Base-by-base conservation (phyloP, 2,797 vertebrate species). In the Mus minutoides region DNA sequence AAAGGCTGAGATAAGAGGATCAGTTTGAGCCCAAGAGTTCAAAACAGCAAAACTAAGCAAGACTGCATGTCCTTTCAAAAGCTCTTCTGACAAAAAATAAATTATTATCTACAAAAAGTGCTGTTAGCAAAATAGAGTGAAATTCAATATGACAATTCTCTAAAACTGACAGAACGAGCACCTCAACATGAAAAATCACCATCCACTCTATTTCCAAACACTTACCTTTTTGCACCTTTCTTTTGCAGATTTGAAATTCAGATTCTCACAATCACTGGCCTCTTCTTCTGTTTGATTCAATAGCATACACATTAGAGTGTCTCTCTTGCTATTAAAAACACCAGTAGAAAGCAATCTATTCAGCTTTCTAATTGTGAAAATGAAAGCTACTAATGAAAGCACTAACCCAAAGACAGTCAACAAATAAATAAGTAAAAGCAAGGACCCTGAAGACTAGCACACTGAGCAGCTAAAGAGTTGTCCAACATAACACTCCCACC, bases 231-330 rank as follows among this genome's bases (percentile, higher is more conserved):
- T 83, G 91, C 80, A 96, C 95, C 94, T 97, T 97, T 95, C 96
- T 98, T 97, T 98, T 97, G 97, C 97, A 98, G 97, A 98, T 98
- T 94, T 98, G 97, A 98, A 98, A 97, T 98, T 97, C 97, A 98
- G 97, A 98, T 97, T 96, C 97, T 98, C 97, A 95, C 96, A 98
- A 90, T 97, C 97, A 97, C 94, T 86, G 84, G 96, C 94, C 91
- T 96, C 97, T 97, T 96, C 88, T 97, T 97, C 97, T 98, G 97
- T 97, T 98, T 97, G 87, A 93, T 97, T 94, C 97, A 97, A 97
- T 46, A 98, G 97, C 97, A 97, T 94, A 96, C 97, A 97, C 96
- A 96, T 92, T 96, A 88, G 54, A 93, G 58, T 92, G 80, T 94
- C 92, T 94, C 91, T 94, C 49, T 78, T 46, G 7, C 77, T 96